Evolutionary conservation across 2,888 invertebrate genomes (phyloP), one percentile per base, ranked within the genome.

Genomic region (Augiades crinisus): DNA sequence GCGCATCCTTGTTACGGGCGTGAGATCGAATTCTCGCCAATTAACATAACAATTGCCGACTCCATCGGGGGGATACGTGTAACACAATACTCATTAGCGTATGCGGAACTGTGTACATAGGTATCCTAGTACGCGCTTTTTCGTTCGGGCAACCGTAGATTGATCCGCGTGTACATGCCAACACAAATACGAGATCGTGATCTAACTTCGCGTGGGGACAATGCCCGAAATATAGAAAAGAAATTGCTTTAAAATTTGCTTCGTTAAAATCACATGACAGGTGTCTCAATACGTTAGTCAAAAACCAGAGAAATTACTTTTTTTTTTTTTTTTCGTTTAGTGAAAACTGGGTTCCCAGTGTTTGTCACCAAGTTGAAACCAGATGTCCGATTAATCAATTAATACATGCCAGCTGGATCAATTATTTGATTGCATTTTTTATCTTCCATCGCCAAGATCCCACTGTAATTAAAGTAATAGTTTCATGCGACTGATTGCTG

Each of bases 11-110:
- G 24, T 38, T 45, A 8, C 12, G 50, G 53, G 49, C 59, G 59
- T 62, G 61, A 58, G 61, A 59, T 50, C 56, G 19, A n/a, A n/a
- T n/a, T n/a, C n/a, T n/a, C 27, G 16, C 7, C 49, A 47, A 62
- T 59, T 59, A 57, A 47, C 54, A 57, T 45, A 52, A 60, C 59
- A 57, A 60, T 56, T 61, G 49, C 41, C 16, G 1, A n/a, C 24
- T 16, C 13, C 41, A 24, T 8, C 24, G 41, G 33, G 41, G 33
- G 34, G n/a, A 36, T 36, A 50, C 27, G 21, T 36, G 50, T 14
- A 50, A 43, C 50, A 17, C 36, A 12, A 31, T 19, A 50, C 27
- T 27, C 43, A 37, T 19, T 33, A 41, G 33, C 40, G 47, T 31
- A 7, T 27, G 49, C 27, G 41, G 41, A 50, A 36, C 41, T 13